Base-by-base conservation (phyloP, 2,797 vertebrate genomes). In the Cossypha dichroa region DNA sequence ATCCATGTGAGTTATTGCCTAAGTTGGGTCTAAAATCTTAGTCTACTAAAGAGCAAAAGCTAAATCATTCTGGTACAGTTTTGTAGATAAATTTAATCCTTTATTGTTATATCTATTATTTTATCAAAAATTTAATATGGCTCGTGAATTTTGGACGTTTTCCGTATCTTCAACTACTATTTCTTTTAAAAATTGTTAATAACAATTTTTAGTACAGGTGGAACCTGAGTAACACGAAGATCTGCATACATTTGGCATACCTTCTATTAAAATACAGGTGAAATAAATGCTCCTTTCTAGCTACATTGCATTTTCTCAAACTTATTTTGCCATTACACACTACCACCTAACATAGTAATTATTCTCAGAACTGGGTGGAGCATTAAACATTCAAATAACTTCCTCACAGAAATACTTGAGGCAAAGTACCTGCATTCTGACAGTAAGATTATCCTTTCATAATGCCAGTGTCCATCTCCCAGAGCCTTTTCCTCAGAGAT, bases 141-240 rank as follows among this genome's bases (percentile, higher is more conserved):
- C 0, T 0, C 4, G 2, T 31, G 19, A 82, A 38, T 70, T 76
- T 56, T 45, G 59, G 3, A 23, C 1, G 6, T 58, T 70, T 69
- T 28, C 9, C 5, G 1, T 45, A 33, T 28, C 8, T 58, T 73
- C 55, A 74, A 40, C 19, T 34, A 59, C 5, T 16, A 56, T 28
- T 67, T 48, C 3, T 78, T 73, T 45, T 21, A 15, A 68, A 86
- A 43, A 36, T 31, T 43, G 4, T 66, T 78, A 5, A 41, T 40
- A 62, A 16, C 5, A 12, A 34, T 28, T 19, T 40, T 15, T 55
- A 76, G 29, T n/a, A 45, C 13, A 33, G 11, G 11, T 56, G 13
- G 45, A 63, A 34, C 25, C 19, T 7, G 9, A 46, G 21, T 8
- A 20, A 45, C 20, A 52, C 38, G 40, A 58, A 40, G 38, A 40